Conservation (phyloP, 2,888 invertebrate species). For the Mythimna impura region DNA sequence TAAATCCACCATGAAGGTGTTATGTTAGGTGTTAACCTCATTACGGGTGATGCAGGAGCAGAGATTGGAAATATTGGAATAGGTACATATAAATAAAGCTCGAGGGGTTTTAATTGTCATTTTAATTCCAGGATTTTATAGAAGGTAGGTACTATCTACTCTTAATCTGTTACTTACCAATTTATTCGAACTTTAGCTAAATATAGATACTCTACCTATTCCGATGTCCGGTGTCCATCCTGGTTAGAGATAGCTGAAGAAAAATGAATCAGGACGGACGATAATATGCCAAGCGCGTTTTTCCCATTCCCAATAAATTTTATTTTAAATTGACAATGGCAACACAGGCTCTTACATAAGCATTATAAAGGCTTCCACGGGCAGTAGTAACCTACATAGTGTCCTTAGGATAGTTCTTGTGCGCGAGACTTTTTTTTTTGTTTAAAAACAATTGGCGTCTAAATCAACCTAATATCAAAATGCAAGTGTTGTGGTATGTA, state of each 20-base stretch:
- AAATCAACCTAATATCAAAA: slow-evolving; percentile 1
- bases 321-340: slow-evolving; percentile 21
- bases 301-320: not conserved
- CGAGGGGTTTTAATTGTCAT: too few relatives aligned
- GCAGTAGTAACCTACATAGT: not conserved
- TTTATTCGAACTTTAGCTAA: too few relatives aligned
- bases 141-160: too few relatives aligned
- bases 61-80: too few relatives aligned
- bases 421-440: not conserved
- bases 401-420: not conserved
- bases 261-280: not conserved
- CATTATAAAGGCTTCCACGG: slow-evolving; percentile 14
- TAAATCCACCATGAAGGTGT: too few relatives aligned
- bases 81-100: too few relatives aligned
- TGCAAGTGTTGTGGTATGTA: slow-evolving; percentile 32
- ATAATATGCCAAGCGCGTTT: not conserved
- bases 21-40: too few relatives aligned
- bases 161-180: too few relatives aligned
- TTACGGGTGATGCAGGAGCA: too few relatives aligned
- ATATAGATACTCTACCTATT: too few relatives aligned
- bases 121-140: too few relatives aligned
- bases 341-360: slow-evolving; percentile 22
- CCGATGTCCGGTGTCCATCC: too few relatives aligned
- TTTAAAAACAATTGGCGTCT: not conserved
- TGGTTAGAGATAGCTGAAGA: not conserved